Evolutionary conservation across 53 echinoderm and acorn worm species (phyloP), one percentile per base, ranked within the genome.

Genomic region (Apostichopus leukothele): DNA sequence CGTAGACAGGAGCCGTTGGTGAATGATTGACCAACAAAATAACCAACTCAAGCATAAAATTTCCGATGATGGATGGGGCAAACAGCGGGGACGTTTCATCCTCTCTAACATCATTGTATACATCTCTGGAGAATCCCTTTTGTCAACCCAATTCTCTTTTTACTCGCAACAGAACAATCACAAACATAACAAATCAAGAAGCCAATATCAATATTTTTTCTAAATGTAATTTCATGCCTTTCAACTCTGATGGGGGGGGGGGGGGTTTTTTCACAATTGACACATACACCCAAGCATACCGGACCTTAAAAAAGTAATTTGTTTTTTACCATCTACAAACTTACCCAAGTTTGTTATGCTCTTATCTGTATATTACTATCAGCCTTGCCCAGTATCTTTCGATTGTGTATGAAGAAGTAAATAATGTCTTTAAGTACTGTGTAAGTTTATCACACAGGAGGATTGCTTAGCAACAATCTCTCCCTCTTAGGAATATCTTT

Each of bases 11-110:
- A 81, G 81, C 81, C 81, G 19, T 10, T 81, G 81, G n/a, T 59
- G 81, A 54, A 81, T 81, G 54, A 81, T 81, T 81, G 81, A 81
- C 81, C 81, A 54, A 81, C 59, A 81, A 81, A 81, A 54, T 11
- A 21, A 54, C 60, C 54, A 81, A 52, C 59, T 59, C 54, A 81
- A 59, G 81, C 81, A 59, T 81, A 59, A 19, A 71, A 81, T 81
- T 81, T 81, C 81, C 53, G 55, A 55, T 54, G 81, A 81, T 54
- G 23, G 81, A 81, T 81, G 81, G 59, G 81, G 81, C 81, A 59
- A 39, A 54, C 25, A 20, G 22, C 55, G 52, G 59, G 81, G 81
- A 22, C 21, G 54, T 55, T 55, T 10, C 54, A 21, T 79, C 51
- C n/a, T 79, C 51, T 79, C 79, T 79, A n/a, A 16, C 63, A 63